Conservation (phyloP, 2,888 invertebrate genomes). For the Emmelina monodactyla region DNA sequence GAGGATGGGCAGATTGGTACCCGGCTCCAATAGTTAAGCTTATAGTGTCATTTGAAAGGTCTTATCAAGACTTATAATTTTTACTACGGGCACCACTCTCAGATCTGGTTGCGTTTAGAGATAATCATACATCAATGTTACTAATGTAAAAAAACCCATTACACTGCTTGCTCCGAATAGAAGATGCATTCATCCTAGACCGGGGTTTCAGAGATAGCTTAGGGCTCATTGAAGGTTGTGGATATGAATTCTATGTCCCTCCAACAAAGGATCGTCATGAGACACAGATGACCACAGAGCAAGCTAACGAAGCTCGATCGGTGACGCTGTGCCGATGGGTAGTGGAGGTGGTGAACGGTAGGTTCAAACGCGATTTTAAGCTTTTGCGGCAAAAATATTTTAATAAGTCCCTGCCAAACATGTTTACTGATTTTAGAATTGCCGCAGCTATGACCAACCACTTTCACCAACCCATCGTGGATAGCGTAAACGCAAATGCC, state of each 20-base stretch:
- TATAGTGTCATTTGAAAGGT: no score
- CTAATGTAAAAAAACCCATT: no score
- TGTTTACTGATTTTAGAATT: slow-evolving; percentile 7
- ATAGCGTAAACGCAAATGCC: slow-evolving; percentile 2
- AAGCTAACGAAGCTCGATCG: slow-evolving; percentile 7
- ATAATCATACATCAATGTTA: no score
- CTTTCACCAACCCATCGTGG: slow-evolving; percentile 6
- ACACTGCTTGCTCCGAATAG: slow-evolving; percentile 1
- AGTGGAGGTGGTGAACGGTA: slow-evolving; percentile 7
- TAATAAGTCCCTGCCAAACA: slow-evolving; percentile 3
- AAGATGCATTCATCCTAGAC: slow-evolving; percentile 5
- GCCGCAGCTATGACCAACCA: slow-evolving; percentile 7
- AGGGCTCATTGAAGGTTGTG: slow-evolving; percentile 1
- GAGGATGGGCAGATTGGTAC: no score
- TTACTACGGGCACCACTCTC: no score
- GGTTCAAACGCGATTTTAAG: slow-evolving; percentile 6
- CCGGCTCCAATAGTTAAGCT: no score
- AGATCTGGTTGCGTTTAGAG: no score
- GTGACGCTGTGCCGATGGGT: slow-evolving; percentile 9
- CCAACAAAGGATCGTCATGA: slow-evolving; percentile 2
- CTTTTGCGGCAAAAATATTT: slow-evolving; percentile 8
- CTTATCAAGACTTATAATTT: no score
- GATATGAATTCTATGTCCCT: slow-evolving; percentile 6
- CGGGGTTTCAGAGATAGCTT: slow-evolving; percentile 8
- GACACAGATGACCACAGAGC: slow-evolving; percentile 2